phyloP scores from a whole-genome alignment of 2,797 vertebrate genomes.

The Limnodromus scolopaceus region DNA sequence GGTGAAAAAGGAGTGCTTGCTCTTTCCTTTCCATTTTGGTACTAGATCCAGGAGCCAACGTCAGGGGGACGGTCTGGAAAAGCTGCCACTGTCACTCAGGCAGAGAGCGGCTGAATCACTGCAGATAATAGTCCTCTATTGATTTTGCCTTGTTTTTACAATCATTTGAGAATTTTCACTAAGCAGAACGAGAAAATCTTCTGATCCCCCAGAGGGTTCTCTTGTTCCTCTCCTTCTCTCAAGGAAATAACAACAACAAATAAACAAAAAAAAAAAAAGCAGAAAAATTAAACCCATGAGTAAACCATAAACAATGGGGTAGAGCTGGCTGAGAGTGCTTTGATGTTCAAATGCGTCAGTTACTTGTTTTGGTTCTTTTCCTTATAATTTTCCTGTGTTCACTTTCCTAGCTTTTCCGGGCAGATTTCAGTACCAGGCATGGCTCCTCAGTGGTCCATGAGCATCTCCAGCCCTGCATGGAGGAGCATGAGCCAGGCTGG shows the following conservation, averaged over 20 bases:
- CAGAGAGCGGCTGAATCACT: neutral
- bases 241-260: neutral
- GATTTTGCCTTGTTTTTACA: conserved; percentile 26
- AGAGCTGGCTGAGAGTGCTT: conserved; percentile 12
- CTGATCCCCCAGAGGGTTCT: conserved; percentile 11
- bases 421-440: neutral
- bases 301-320: conserved; percentile 41
- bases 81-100: neutral
- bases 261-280: conserved; percentile 36
- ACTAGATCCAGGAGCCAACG: neutral
- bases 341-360: conserved; percentile 24
- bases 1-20: neutral
- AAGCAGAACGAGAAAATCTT: conserved; percentile 33
- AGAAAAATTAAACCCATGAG: conserved; percentile 42
- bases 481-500: neutral
- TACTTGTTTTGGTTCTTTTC: neutral
- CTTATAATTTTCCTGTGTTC: neutral
- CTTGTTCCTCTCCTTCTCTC: neutral
- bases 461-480: neutral
- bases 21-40: neutral
- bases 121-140: conserved; percentile 13
- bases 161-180: conserved; percentile 25
- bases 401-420: neutral
- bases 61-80: neutral
- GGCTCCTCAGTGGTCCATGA: neutral